Evolutionary conservation across 2,797 vertebrate genomes (phyloP).

Genomic region (Malurus splendens): DNA sequence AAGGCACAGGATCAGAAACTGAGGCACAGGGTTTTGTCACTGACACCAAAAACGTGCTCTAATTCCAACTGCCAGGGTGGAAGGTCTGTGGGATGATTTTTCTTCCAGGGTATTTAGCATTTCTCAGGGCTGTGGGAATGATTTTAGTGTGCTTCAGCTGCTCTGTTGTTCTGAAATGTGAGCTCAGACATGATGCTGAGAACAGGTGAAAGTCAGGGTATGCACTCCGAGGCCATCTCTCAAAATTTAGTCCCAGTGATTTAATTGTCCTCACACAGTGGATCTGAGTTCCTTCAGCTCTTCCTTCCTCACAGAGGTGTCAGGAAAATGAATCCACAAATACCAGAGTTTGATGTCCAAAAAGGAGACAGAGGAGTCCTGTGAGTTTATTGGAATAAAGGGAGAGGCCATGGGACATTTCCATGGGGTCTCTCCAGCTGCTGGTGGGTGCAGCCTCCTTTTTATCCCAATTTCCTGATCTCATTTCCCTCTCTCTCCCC

Average conservation of each 20-base stretch:
- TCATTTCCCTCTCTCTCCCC: no score
- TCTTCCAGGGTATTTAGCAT: neutral
- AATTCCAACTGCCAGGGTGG: neutral
- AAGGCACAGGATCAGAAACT: neutral
- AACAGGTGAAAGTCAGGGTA: neutral
- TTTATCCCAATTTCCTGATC: no score
- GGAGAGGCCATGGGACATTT: no score
- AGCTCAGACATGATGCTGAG: neutral
- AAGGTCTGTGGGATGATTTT: neutral
- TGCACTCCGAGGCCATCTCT: neutral
- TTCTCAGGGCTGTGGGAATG: neutral
- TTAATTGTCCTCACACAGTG: neutral
- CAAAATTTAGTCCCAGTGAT: neutral
- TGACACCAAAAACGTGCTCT: neutral
- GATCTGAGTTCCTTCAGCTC: neutral
- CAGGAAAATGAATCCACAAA: no score
- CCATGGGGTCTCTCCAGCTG: no score
- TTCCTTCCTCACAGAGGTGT: neutral
- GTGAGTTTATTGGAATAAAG: no score
- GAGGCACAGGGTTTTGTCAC: neutral
- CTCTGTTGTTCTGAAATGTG: constrained; percentile 6
- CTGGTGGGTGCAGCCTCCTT: no score
- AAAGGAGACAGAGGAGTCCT: no score
- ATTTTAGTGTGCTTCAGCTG: neutral
- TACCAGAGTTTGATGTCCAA: no score